Evolutionary conservation across 1,140 invertebrate genomes (phyloP).

Genomic region (Orussus abietinus): DNA sequence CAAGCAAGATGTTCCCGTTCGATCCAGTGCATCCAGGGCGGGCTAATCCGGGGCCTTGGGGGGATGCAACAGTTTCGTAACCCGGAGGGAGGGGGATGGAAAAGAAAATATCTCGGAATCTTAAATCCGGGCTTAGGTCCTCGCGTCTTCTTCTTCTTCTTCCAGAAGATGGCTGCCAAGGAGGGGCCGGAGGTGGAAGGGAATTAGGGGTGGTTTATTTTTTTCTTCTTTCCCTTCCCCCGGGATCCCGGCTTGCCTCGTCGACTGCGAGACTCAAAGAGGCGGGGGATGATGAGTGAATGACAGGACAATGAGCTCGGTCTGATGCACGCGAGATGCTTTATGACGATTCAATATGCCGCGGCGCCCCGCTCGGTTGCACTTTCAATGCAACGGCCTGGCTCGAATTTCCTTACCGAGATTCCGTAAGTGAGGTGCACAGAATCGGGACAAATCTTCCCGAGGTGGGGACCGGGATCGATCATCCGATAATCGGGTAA

Average conservation of each 20-base stretch:
- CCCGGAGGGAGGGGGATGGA: no score
- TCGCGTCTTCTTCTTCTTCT: constrained; percentile 2
- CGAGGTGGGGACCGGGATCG: no score
- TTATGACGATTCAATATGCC: constrained; percentile 54
- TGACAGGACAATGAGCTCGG: constrained; percentile 53
- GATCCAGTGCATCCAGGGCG: no score
- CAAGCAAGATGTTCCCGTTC: no score
- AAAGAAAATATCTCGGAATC: no score
- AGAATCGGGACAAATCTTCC: no score
- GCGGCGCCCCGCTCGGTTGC: constrained; percentile 37
- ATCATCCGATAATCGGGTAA: no score
- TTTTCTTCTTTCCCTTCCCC: constrained; percentile 23
- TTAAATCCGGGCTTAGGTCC: no score
- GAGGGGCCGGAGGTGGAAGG: constrained; percentile 8
- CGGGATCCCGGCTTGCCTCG: constrained; percentile 5
- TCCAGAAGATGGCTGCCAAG: background rate
- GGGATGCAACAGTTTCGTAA: no score
- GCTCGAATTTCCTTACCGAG: constrained; percentile 48
- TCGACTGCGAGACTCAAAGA: background rate
- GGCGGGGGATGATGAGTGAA: constrained; percentile 53
- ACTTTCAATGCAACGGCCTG: constrained; percentile 36
- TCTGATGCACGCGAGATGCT: constrained; percentile 51
- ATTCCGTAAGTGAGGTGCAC: no score
- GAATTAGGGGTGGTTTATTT: constrained; percentile 54
- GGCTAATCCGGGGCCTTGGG: no score